Evolutionary conservation across 2,888 invertebrate species (phyloP).

Genomic region (Cheilosia impressa): DNA sequence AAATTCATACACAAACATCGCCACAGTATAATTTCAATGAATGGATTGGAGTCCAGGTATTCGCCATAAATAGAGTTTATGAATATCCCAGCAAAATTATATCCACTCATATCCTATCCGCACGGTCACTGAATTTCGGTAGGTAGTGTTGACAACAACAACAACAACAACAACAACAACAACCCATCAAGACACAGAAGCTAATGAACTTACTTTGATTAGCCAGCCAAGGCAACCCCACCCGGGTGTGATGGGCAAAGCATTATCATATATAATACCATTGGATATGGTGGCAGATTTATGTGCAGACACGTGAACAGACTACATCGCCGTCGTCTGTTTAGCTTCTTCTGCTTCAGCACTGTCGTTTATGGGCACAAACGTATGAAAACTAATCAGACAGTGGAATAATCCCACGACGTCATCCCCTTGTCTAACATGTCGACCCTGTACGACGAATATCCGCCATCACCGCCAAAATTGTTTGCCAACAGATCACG

Average conservation of each 20-base stretch:
- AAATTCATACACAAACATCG: not conserved
- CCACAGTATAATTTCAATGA: slow-evolving; percentile 44
- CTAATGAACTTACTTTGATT: slow-evolving; percentile 73
- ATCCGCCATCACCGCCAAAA: slow-evolving; percentile 26
- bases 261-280: slow-evolving; percentile 73
- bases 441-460: slow-evolving; percentile 56
- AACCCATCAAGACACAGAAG: slow-evolving; percentile 45
- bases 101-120: slow-evolving; percentile 39
- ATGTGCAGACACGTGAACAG: slow-evolving; percentile 73
- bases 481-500: slow-evolving; percentile 68
- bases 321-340: slow-evolving; percentile 23
- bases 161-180: slow-evolving; percentile 36
- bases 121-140: slow-evolving; percentile 61
- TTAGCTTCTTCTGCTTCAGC: slow-evolving; percentile 1
- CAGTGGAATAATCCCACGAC: slow-evolving; percentile 71
- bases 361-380: slow-evolving; percentile 60
- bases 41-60: not conserved
- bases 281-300: slow-evolving; percentile 59
- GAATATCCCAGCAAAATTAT: slow-evolving; percentile 69
- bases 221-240: slow-evolving; percentile 60
- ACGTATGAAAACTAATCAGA: slow-evolving; percentile 75
- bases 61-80: slow-evolving; percentile 45
- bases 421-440: slow-evolving; percentile 69
- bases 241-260: slow-evolving; percentile 42
- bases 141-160: slow-evolving; percentile 43